A percentile compares a stretch with the other conserved stretches of the same genome.
These are phyloP conservation scores for Bergia puertoricense DNA, from an alignment of 92 coral and sea anemone species.

Conservation along the genomic window DNA sequence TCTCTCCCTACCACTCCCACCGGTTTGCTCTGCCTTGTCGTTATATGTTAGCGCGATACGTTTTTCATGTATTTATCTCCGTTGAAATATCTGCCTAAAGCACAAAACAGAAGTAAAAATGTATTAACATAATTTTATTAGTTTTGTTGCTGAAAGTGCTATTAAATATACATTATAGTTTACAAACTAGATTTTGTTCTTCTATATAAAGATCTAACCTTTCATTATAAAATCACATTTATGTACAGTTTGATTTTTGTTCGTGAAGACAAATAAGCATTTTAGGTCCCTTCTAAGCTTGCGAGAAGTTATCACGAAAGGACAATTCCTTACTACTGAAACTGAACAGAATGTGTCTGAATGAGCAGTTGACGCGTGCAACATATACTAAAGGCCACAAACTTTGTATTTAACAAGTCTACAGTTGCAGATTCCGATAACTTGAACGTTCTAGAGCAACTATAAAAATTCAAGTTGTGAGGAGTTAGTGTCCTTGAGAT, in stretches of 20 bases:
- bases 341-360: not conserved
- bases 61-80: too few species aligned
- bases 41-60: too few species aligned
- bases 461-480: too few species aligned
- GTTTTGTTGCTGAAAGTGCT: slow-evolving; percentile 10
- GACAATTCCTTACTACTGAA: not conserved
- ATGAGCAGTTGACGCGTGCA: too few species aligned
- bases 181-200: slow-evolving; percentile 6
- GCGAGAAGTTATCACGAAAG: not conserved
- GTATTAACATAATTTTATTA: not conserved
- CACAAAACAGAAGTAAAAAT: not conserved
- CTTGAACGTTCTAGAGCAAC: too few species aligned
- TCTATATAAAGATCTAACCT: not conserved
- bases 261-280: not conserved
- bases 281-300: not conserved
- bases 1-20: too few species aligned
- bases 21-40: too few species aligned
- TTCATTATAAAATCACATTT: not conserved
- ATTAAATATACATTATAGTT: not conserved
- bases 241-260: not conserved
- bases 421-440: too few species aligned
- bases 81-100: too few species aligned
- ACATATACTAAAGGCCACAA: too few species aligned
- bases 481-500: too few species aligned
- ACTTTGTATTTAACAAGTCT: too few species aligned